phyloP scores from a whole-genome alignment of 2,888 invertebrate species.

The Tethea ocularis region DNA sequence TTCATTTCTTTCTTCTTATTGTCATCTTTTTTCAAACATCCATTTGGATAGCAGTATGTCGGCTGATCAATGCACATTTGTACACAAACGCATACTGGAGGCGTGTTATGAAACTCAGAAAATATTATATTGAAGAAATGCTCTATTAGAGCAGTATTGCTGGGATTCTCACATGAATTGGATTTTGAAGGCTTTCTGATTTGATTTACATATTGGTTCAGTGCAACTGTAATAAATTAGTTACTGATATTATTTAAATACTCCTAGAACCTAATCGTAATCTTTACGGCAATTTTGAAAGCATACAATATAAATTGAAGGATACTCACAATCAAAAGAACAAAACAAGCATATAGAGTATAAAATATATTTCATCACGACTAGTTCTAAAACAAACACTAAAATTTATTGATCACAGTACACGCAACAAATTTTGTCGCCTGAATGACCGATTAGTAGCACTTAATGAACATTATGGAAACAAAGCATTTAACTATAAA shows the following conservation, averaged over 20 bases:
- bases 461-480: background rate
- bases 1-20: slow-evolving; percentile 28
- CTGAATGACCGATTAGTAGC: background rate
- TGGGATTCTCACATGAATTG: slow-evolving; percentile 42
- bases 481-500: background rate
- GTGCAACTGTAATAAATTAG: slow-evolving; percentile 39
- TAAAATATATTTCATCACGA: background rate
- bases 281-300: too few relatives aligned
- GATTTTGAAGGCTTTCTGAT: slow-evolving; percentile 22
- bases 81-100: slow-evolving; percentile 68
- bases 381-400: background rate
- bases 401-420: background rate
- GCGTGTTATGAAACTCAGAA: slow-evolving; percentile 59
- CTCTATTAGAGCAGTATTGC: slow-evolving; percentile 52
- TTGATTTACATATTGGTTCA: slow-evolving; percentile 35
- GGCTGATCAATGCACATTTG: slow-evolving; percentile 66
- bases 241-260: background rate
- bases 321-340: slow-evolving; percentile 1
- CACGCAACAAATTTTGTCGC: background rate
- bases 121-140: slow-evolving; percentile 71
- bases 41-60: slow-evolving; percentile 72
- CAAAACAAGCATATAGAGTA: background rate
- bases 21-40: slow-evolving; percentile 54
- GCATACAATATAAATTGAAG: too few relatives aligned
- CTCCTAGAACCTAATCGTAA: too few relatives aligned